phyloP scores from a whole-genome alignment of 2,888 invertebrate genomes.

The Prenolepis imparis region DNA sequence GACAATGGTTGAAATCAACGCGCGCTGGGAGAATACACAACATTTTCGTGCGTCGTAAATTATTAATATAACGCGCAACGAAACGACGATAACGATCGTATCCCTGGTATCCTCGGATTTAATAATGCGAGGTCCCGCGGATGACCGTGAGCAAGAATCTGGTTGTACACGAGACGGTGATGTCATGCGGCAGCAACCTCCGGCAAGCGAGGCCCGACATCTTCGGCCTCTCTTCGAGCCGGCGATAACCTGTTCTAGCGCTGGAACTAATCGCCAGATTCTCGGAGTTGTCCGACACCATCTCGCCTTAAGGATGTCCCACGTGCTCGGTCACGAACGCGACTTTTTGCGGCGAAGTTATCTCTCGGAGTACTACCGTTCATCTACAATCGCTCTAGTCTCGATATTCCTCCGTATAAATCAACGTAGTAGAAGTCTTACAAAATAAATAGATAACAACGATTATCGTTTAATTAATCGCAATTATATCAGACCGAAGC shows the following conservation, averaged over 20 bases:
- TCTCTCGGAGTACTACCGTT: conserved; percentile 17
- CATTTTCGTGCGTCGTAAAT: neutral
- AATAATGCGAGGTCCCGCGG: conserved; percentile 28
- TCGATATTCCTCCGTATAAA: conserved; percentile 1
- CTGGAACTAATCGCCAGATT: conserved; percentile 51
- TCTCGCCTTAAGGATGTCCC: conserved; percentile 45
- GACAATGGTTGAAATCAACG: neutral
- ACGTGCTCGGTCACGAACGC: conserved; percentile 35
- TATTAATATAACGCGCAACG: neutral
- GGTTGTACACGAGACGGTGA: conserved; percentile 61
- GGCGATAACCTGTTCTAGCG: conserved; percentile 64
- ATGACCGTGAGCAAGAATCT: conserved; percentile 62
- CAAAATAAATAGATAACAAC: neutral
- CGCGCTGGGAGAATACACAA: neutral
- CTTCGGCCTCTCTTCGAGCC: conserved; percentile 45
- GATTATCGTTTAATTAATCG: neutral
- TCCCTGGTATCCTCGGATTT: neutral
- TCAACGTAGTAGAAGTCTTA: neutral
- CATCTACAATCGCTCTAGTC: neutral
- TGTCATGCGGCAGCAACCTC: conserved; percentile 60
- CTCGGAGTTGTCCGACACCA: conserved; percentile 45
- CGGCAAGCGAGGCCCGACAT: conserved; percentile 56
- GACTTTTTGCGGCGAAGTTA: neutral
- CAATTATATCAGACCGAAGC: neutral
- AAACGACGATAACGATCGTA: conserved; percentile 2